A percentile compares a stretch with the other conserved stretches of the same genome.
These are phyloP conservation scores for Papilio helenus DNA, from an alignment of 1,140 invertebrate genomes.

Conservation along the genomic window DNA sequence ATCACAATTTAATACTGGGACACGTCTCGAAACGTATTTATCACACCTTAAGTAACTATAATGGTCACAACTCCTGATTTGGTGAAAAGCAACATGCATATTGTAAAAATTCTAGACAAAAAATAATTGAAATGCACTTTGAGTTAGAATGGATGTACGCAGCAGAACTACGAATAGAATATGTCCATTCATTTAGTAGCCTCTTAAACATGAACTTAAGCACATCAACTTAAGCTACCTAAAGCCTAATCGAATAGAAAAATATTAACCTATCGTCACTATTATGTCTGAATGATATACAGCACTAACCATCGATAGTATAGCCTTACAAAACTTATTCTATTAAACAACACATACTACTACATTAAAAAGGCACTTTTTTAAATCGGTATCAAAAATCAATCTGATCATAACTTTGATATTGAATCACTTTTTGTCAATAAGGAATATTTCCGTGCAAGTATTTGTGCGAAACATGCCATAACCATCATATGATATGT, in stretches of 20 bases:
- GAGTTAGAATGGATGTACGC: not conserved
- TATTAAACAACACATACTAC: slow-evolving; percentile 42
- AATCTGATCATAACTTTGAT: slow-evolving; percentile 17
- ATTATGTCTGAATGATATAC: not conserved
- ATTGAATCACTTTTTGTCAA: not conserved
- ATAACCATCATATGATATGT: slow-evolving; percentile 5
- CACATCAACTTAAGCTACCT: not conserved
- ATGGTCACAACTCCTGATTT: not conserved
- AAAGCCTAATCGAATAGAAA: not conserved
- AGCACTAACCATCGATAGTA: slow-evolving; percentile 35
- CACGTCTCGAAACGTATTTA: slow-evolving; percentile 62
- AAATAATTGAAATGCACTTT: slow-evolving; percentile 1
- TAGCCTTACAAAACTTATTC: slow-evolving; percentile 42
- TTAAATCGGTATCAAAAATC: slow-evolving; percentile 37
- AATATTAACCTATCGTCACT: not conserved
- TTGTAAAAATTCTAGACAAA: not conserved
- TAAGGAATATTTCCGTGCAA: slow-evolving; percentile 16
- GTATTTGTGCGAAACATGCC: not conserved
- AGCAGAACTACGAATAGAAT: not conserved
- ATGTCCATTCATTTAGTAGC: slow-evolving; percentile 1
- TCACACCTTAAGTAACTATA: slow-evolving; percentile 47
- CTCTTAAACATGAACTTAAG: not conserved
- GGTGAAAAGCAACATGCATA: not conserved
- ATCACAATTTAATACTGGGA: slow-evolving; percentile 77
- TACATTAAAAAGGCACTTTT: slow-evolving; percentile 49